Evolutionary conservation across 92 coral and sea anemone genomes (phyloP).

Genomic region (Epizoanthus scotinus): DNA sequence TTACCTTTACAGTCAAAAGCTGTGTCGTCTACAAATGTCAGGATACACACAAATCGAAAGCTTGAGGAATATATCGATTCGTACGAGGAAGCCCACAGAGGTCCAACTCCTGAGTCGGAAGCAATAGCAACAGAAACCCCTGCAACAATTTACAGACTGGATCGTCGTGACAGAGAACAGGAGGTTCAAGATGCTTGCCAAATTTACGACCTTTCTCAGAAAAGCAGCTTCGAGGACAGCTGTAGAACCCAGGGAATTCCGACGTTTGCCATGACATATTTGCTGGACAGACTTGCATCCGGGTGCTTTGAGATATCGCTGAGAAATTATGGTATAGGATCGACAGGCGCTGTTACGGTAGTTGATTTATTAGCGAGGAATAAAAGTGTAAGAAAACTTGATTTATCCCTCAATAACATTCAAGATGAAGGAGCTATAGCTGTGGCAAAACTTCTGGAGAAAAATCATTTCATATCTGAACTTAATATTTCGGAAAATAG

Average conservation of each 20-base stretch:
- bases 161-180: conserved; percentile 81
- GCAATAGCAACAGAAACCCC: conserved; percentile 33
- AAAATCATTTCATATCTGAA: conserved; percentile 57
- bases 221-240: conserved; percentile 59
- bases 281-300: conserved; percentile 72
- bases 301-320: conserved; percentile 71
- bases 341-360: conserved; percentile 77
- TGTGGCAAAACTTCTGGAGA: conserved; percentile 70
- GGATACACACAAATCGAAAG: conserved; percentile 75
- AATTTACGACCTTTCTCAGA: conserved; percentile 65
- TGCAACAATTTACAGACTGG: conserved; percentile 73
- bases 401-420: conserved; percentile 84
- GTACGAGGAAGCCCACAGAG: conserved; percentile 33
- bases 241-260: conserved; percentile 78
- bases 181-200: conserved; percentile 92
- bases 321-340: conserved; percentile 94
- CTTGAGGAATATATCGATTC: conserved; percentile 66
- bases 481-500: conserved; percentile 81
- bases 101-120: conserved; percentile 40
- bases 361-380: conserved; percentile 80
- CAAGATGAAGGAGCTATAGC: conserved; percentile 74
- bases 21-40: conserved; percentile 79
- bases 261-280: conserved; percentile 80
- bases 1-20: conserved; percentile 87
- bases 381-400: conserved; percentile 66